These are phyloP conservation scores for Diplolepis rosae DNA, from an alignment of 2,888 invertebrate species.

Conservation along the genomic window DNA sequence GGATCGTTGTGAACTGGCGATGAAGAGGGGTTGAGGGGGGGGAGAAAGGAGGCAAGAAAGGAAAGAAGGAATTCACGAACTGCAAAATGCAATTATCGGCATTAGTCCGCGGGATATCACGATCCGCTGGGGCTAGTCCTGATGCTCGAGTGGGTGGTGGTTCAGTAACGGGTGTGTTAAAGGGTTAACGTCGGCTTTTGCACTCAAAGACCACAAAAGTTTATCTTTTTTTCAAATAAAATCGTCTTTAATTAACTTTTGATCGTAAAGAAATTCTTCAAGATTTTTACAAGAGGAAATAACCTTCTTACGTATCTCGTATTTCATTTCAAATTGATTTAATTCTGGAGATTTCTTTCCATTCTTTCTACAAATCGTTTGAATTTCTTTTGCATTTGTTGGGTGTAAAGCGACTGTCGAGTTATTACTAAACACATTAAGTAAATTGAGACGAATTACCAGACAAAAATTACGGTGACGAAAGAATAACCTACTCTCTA, in stretches of 20 bases:
- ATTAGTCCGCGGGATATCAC: conserved; percentile 73
- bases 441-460: conserved; percentile 58
- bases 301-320: background rate
- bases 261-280: conserved; percentile 11
- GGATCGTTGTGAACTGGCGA: conserved; percentile 38
- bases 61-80: conserved; percentile 70
- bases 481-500: too few relatives aligned
- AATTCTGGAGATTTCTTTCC: background rate
- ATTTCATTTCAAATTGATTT: background rate
- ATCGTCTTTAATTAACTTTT: conserved; percentile 25
- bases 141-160: conserved; percentile 54
- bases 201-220: conserved; percentile 41
- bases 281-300: conserved; percentile 8
- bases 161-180: conserved; percentile 62
- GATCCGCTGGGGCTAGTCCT: conserved; percentile 63
- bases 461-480: conserved; percentile 51
- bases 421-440: conserved; percentile 50
- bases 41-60: conserved; percentile 56
- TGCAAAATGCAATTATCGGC: conserved; percentile 72
- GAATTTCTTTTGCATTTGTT: too few relatives aligned
- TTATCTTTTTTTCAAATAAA: conserved; percentile 31
- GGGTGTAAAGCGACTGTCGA: background rate
- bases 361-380: too few relatives aligned
- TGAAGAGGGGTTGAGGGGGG: conserved; percentile 46
- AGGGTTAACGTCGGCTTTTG: conserved; percentile 43